Percentiles rank a stretch among this genome's conserved stretches.
These are phyloP conservation scores for Aldrovandia affinis DNA, from an alignment of 2,797 vertebrate genomes.

Conservation along the genomic window DNA sequence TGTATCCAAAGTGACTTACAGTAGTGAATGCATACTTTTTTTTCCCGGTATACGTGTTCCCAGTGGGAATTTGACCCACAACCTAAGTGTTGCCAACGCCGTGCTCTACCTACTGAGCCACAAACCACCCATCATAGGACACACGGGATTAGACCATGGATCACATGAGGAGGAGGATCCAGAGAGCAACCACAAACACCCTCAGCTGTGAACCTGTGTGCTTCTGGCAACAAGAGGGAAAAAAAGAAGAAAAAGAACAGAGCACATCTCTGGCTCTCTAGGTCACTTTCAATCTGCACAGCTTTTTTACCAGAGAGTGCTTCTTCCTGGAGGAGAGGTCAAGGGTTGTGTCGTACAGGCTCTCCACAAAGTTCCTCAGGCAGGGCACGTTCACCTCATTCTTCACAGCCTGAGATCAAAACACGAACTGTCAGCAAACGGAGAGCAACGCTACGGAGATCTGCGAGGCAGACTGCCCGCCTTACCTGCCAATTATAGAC, in stretches of 20 bases:
- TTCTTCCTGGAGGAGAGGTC: conserved; percentile 98
- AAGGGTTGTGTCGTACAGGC: conserved; percentile 93
- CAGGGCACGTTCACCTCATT: conserved; percentile 99
- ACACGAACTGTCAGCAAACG: background rate
- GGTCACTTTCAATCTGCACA: background rate
- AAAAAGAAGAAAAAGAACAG: background rate
- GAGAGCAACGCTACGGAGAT: background rate
- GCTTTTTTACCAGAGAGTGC: conserved; percentile 89
- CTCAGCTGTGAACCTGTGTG: no score
- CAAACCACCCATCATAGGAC: no score
- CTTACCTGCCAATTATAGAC: background rate
- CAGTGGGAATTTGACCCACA: no score
- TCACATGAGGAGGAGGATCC: no score
- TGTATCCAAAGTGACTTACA: no score
- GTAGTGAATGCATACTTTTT: no score
- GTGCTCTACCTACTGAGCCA: no score
- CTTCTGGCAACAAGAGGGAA: no score
- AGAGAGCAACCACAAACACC: no score
- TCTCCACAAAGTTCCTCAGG: conserved; percentile 97
- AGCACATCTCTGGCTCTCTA: background rate
- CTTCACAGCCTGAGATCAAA: conserved; percentile 86
- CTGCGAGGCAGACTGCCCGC: background rate
- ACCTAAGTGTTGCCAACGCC: no score
- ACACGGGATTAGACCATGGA: no score
- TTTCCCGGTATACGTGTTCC: no score